These are phyloP conservation scores for Chironomus striatipennis DNA, from an alignment of 1,140 invertebrate genomes.

Conservation along the genomic window DNA sequence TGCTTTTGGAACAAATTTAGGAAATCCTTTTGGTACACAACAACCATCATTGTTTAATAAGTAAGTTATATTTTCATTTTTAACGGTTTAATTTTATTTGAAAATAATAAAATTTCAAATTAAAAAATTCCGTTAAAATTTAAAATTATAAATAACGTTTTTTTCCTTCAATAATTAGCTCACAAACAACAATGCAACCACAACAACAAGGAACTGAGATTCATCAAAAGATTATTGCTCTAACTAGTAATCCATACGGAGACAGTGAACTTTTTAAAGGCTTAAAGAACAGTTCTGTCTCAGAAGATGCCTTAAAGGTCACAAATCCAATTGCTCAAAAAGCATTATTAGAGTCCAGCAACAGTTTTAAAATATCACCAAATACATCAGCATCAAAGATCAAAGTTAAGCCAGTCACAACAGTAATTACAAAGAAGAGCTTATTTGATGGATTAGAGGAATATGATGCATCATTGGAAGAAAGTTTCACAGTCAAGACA, in stretches of 20 bases:
- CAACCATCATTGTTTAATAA: background rate
- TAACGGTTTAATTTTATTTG: too few species aligned
- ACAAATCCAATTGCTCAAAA: constrained; percentile 61
- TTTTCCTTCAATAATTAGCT: constrained; percentile 28
- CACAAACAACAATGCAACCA: constrained; percentile 26
- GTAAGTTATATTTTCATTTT: background rate
- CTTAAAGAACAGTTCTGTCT: constrained; percentile 45
- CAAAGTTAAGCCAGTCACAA: constrained; percentile 50
- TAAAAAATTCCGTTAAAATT: too few species aligned
- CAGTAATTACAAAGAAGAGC: constrained; percentile 50
- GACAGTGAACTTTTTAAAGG: constrained; percentile 68
- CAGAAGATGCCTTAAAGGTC: constrained; percentile 65
- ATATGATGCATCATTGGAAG: constrained; percentile 51
- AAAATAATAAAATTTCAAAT: too few species aligned
- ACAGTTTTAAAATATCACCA: constrained; percentile 53
- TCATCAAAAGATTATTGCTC: constrained; percentile 57
- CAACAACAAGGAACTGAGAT: constrained; percentile 43
- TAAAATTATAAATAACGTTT: constrained; percentile 25
- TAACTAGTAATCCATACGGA: constrained; percentile 67
- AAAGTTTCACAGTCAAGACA: constrained; percentile 52
- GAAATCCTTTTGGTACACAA: constrained; percentile 24
- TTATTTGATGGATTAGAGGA: constrained; percentile 62
- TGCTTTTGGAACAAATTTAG: constrained; percentile 43
- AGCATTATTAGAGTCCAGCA: constrained; percentile 44
- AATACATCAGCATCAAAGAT: constrained; percentile 47